phyloP scores from a whole-genome alignment of 2,888 invertebrate species.

The Eupithecia vulgata region DNA sequence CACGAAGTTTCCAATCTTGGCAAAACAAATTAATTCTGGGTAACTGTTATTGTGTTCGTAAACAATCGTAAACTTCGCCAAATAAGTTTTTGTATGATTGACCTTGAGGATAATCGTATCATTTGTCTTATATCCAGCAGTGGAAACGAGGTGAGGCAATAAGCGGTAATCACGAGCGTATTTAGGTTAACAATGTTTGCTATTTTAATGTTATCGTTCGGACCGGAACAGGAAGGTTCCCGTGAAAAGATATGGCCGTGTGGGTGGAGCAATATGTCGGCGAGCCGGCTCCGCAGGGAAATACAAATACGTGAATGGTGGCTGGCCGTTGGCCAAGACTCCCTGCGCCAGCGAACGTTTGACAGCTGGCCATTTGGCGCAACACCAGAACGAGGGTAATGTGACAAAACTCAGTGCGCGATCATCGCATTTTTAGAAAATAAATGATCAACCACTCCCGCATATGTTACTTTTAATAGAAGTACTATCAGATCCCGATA shows the following conservation, averaged over 20 bases:
- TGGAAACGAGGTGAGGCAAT: slow-evolving; percentile 21
- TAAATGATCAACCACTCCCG: slow-evolving; percentile 1
- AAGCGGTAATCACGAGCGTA: slow-evolving; percentile 22
- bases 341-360: slow-evolving; percentile 49
- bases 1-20: slow-evolving; percentile 10
- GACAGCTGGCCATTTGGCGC: slow-evolving; percentile 62
- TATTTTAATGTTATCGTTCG: slow-evolving; percentile 40
- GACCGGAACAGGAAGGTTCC: slow-evolving; percentile 72
- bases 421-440: slow-evolving; percentile 44
- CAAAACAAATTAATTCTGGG: slow-evolving; percentile 16
- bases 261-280: slow-evolving; percentile 57
- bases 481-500: not conserved
- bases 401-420: slow-evolving; percentile 58
- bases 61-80: slow-evolving; percentile 22
- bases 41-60: slow-evolving; percentile 16
- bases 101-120: slow-evolving; percentile 34
- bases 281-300: slow-evolving; percentile 46
- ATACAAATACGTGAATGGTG: slow-evolving; percentile 64
- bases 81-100: slow-evolving; percentile 20
- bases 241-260: slow-evolving; percentile 50
- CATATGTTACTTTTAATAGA: not conserved
- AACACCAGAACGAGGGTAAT: slow-evolving; percentile 63
- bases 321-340: slow-evolving; percentile 56
- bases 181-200: slow-evolving; percentile 36
- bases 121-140: slow-evolving; percentile 25